phyloP scores from a whole-genome alignment of 2,797 vertebrate species.

The Acrocephalus scirpaceus region DNA sequence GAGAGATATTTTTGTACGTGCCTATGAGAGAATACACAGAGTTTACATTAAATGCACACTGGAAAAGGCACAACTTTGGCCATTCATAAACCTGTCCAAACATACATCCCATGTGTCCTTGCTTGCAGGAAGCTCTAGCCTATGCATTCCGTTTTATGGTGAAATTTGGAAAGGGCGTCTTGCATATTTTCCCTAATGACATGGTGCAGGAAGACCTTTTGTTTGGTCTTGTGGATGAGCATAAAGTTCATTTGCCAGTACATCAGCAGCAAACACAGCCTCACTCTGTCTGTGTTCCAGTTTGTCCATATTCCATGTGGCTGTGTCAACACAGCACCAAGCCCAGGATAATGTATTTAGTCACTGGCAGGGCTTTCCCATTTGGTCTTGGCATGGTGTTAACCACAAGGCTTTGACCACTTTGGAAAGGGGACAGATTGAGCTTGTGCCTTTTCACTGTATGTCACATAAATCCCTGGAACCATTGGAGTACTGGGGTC shows the following conservation, averaged over 20 bases:
- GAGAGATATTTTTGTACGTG: background rate
- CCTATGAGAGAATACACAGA: background rate
- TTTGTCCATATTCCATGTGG: constrained; percentile 38
- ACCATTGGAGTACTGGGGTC: background rate
- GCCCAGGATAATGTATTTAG: constrained; percentile 31
- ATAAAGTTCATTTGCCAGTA: background rate
- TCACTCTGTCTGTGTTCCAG: background rate
- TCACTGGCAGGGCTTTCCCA: constrained; percentile 1
- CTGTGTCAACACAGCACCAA: background rate
- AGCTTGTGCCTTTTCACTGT: background rate
- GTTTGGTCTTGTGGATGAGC: background rate
- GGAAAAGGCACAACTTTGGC: background rate
- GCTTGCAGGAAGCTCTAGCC: background rate
- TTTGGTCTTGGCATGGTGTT: constrained; percentile 7
- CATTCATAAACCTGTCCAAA: background rate
- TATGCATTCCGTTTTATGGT: background rate
- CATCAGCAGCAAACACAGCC: background rate
- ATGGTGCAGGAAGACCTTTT: background rate
- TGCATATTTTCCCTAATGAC: background rate
- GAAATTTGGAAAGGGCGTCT: background rate
- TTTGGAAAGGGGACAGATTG: constrained; percentile 6
- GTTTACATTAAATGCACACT: background rate
- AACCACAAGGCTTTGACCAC: constrained; percentile 19
- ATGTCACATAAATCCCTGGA: background rate
- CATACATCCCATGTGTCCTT: background rate